Base-by-base conservation (phyloP, 1,140 invertebrate genomes). In the Lordiphosa collinella region DNA sequence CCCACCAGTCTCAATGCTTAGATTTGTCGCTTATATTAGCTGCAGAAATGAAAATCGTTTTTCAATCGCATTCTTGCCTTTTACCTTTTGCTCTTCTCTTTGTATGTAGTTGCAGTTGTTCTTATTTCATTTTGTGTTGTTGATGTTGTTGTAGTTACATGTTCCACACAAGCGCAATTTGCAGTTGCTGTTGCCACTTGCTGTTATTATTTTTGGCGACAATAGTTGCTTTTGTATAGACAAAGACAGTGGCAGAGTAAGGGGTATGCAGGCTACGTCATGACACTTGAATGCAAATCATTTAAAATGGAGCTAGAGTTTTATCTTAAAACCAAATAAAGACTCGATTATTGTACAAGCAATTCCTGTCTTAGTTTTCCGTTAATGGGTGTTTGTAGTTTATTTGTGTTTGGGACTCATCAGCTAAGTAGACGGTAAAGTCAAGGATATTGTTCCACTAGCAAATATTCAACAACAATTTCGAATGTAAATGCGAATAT, bases 1-100 rank as follows among this genome's bases (percentile, higher is more conserved):
- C 56, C 29, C 67, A 47, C 36, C 25, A 37, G 25, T 58, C 16
- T 34, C 54, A 48, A 60, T 40, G 63, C 63, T 64, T 82, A 78
- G 78, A 84, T 84, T 85, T 84, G 78, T 84, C 78, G 78, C 73
- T 84, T 76, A 73, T 84, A 84, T 84, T 84, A 84, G 78, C 78
- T 84, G 78, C 78, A 78, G 78, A 84, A 84, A 84, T 84, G 78
- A 84, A 84, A 84, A 84, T 84, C 78, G 78, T 78, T 84, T 84
- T 84, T 72, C 68, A 84, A 84, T 84, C 73, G 64, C 80, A 84
- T 82, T 72, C 73, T 82, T 82, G 62, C 58, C 72, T 56, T 68
- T 73, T 82, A 72, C 76, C 78, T 73, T 78, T 84, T 72, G 44
- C 58, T 72, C 44, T 68, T 52, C 18, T 47, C 47, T 18, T 14